Evolutionary conservation across 1,140 invertebrate species (phyloP).

Genomic region (Drosophila lowei): DNA sequence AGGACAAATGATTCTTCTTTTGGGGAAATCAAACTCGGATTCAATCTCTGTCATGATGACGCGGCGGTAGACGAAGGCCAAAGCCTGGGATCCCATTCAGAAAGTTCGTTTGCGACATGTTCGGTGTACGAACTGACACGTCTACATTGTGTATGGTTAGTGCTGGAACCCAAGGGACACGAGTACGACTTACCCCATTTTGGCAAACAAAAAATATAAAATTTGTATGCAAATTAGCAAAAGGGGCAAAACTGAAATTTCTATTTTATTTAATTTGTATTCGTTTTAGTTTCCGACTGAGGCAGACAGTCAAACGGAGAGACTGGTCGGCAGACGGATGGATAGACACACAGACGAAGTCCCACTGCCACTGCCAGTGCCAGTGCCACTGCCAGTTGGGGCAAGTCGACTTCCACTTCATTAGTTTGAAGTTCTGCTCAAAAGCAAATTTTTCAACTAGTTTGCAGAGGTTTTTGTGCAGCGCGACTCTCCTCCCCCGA

Average conservation of each 20-base stretch:
- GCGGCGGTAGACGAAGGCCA: no score
- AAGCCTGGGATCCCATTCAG: no score
- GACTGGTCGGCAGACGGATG: neutral
- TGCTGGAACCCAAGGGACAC: no score
- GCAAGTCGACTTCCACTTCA: conserved; percentile 57
- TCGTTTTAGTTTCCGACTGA: conserved; percentile 35
- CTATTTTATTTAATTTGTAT: conserved; percentile 58
- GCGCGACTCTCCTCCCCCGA: conserved; percentile 16
- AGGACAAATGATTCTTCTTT: conserved; percentile 21
- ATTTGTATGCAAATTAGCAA: conserved; percentile 42
- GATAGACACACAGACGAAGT: conserved; percentile 28
- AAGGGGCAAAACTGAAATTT: conserved; percentile 34
- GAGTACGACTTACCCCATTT: conserved; percentile 4
- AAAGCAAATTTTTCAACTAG: conserved; percentile 62
- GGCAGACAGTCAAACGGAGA: conserved; percentile 3
- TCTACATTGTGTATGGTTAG: no score
- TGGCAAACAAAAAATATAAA: conserved; percentile 35
- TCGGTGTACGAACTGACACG: no score
- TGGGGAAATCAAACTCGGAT: no score
- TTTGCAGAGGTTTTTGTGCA: conserved; percentile 53
- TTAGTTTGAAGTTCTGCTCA: conserved; percentile 65
- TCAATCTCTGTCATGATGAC: no score
- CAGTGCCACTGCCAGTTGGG: neutral
- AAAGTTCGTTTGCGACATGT: no score
- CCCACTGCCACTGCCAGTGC: conserved; percentile 4